Evolutionary conservation across 2,797 vertebrate genomes (phyloP), one percentile per base, ranked within the genome.

Genomic region (Chaetophractus vellerosus): DNA sequence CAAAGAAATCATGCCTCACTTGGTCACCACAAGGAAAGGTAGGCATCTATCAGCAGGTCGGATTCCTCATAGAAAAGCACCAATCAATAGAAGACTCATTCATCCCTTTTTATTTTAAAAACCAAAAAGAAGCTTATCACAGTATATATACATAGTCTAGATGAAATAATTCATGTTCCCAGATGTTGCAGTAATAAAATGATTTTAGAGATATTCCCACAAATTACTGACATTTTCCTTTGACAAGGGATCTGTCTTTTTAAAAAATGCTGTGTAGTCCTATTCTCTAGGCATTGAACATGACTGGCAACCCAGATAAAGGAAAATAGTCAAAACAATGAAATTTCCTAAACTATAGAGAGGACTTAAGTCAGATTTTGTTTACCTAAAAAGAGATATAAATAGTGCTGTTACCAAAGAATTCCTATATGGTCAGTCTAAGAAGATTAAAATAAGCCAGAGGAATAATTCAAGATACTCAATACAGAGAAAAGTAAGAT

Each of bases 311-410:
- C 19, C 45, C 50, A 72, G 31, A 72, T 48, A 87, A 12, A 90
- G 41, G 88, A 92, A 86, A 90, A 21, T 36, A 90, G 79, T n/a
- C 38, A 61, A 93, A 93, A 83, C 63, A 12, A 36, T 45, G 64
- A 45, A 16, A 59, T 83, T 80, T 79, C 33, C 66, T n/a, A 38
- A 57, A 48, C 31, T 83, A 3, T 31, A 33, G 1, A 74, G 5
- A 74, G 61, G 1, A 1, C 15, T 38, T 52, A 91, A 59, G 71
- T 87, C 8, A 72, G 61, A 16, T 41, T 55, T 64, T 88, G 38
- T 71, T 81, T 21, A 59, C 48, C n/a, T n/a, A 63, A 59, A 68
- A 84, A 85, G 41, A 50, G 23, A 50, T 16, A 48, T 9, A 55
- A 23, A 82, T 45, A 81, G 15, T 61, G 28, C 57, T 78, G 14